These are phyloP conservation scores for Oligia latruncula DNA, from an alignment of 2,888 invertebrate species.

Conservation along the genomic window DNA sequence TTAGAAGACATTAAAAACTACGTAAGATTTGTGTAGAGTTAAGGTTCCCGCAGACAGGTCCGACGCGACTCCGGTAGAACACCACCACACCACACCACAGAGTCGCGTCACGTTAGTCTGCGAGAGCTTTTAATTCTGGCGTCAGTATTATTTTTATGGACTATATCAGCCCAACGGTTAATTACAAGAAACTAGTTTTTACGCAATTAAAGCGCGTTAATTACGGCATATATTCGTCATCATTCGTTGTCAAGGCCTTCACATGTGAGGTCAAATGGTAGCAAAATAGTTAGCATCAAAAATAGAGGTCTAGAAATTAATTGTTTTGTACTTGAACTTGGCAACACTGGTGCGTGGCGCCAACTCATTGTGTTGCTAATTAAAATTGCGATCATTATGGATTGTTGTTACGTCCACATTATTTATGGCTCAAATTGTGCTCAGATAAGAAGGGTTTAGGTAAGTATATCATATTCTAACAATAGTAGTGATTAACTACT, in stretches of 20 bases:
- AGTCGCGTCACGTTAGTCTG: not conserved
- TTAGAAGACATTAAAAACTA: not conserved
- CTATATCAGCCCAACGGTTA: conserved; percentile 6
- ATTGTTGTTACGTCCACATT: not conserved
- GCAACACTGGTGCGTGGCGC: conserved; percentile 8
- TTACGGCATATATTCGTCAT: conserved; percentile 36
- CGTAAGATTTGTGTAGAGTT: not conserved
- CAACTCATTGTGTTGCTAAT: conserved; percentile 27
- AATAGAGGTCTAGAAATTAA: conserved; percentile 29
- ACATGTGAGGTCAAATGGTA: conserved; percentile 22
- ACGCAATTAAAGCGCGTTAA: conserved; percentile 30
- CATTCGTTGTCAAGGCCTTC: conserved; percentile 45
- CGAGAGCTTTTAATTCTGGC: not conserved
- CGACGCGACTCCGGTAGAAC: not conserved
- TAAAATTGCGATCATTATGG: conserved; percentile 14
- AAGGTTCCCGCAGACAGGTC: not conserved
- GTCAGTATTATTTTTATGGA: conserved; percentile 40
- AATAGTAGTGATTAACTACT: not conserved
- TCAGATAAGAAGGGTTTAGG: not conserved
- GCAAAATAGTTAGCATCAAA: conserved; percentile 30
- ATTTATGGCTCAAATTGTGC: too few relatives aligned
- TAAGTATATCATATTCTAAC: not conserved
- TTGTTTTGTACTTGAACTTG: conserved; percentile 46
- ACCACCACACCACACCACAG: not conserved
- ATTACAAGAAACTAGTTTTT: conserved; percentile 46